Base-by-base conservation (phyloP, 2,888 invertebrate species). In the Oligia fasciuncula region DNA sequence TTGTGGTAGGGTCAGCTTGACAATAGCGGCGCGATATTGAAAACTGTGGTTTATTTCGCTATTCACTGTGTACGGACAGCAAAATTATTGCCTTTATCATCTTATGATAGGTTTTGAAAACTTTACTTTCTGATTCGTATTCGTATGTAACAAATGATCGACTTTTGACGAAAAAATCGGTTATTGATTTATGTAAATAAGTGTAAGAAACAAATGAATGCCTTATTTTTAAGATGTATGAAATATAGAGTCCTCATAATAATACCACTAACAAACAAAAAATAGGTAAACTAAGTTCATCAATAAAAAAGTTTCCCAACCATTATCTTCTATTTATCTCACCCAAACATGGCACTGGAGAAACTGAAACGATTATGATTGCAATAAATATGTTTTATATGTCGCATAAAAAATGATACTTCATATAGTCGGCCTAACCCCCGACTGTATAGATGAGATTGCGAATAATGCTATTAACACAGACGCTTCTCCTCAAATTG, bases 381-480 rank as follows among this genome's bases (percentile, higher is more conserved):
- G 96, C 94, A 94, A 96, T 97, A 97, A 97, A 96, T 97, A 97
- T 96, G 97, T 96, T 97, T 97, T 97, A 97, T 97, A 96, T 95
- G 96, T 95, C 94, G 93, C 95, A 96, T 96, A 97, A 96, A 96
- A 96, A 96, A 95, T 95, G 94, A 96, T 96, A 95, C 94, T 95
- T 93, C 94, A 91, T 91, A 93, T 95, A 94, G 95, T 93, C 94
- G 94, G 94, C 95, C 94, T 95, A 95, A 95, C 96, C 96, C 96
- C 91, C 96, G 96, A 95, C 94, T 97, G 97, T 97, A 96, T 96
- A 96, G 96, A 96, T 96, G 96, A 97, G 97, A 97, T 97, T 97
- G 96, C 95, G 96, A 94, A 96, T 97, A 97, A 97, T 96, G 96
- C 97, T 97, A 97, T 97, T 97, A 97, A 95, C 96, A 96, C 97